Base-by-base conservation (phyloP, 2,888 invertebrate genomes). In the Caenorhabditis becei region DNA sequence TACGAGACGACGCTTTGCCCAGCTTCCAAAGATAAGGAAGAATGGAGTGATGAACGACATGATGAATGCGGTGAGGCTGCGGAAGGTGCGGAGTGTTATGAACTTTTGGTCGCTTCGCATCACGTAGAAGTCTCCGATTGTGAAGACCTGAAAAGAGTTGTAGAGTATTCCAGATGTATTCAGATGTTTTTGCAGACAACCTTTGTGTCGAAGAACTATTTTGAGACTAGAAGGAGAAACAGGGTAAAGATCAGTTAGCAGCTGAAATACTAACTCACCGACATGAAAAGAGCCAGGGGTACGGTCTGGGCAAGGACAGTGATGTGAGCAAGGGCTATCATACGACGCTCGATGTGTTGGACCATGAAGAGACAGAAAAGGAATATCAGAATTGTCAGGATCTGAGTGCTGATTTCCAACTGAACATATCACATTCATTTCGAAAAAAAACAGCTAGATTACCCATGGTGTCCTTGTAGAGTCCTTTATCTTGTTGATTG, bases 231-330 rank as follows among this genome's bases (percentile, higher is more conserved):
- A 26, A 10, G 14, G 18, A 18, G 18, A 10, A n/a, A 14, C 7
- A 23, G 51, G 24, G 24, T 24, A 3, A 51, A 51, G 14, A 51
- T 14, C 51, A 23, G 8, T 5, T 54, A 54, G 18, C 56, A 56
- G 32, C 41, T 41, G 59, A 18, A 18, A 35, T 58, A 8, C n/a
- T 5, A n/a, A 37, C 75, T 61, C 16, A 75, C 75, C 66, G 47
- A 23, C 10, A 75, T n/a, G 10, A 72, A 16, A 5, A 79, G 11
- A 23, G 61, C 54, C n/a, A 72, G 16, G 1, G 79, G 79, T 0
- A 71, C 58, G 8, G 67, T 72, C 56, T 79, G 79, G 11, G 58
- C 49, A 0, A 79, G n/a, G n/a, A 72, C 79, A 1, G 72, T 72
- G 18, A 61, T 41, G 18, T 72, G 71, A 0, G 53, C 44, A 0